Evolutionary conservation across 2,113 vertebrate species (phyloP).

Genomic region (Hylia prasina): DNA sequence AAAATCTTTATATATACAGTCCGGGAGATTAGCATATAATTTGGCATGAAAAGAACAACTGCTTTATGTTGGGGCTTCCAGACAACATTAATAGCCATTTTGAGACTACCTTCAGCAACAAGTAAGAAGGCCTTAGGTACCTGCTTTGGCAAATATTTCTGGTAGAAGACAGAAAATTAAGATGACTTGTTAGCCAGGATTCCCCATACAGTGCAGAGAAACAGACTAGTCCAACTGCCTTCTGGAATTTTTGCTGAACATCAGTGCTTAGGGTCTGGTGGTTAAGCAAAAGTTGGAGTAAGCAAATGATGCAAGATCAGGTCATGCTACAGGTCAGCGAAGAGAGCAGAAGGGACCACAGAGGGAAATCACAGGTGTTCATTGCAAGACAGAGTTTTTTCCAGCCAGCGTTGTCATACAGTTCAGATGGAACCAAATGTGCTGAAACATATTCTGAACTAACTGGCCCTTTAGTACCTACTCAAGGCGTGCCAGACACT

Average conservation of each 20-base stretch:
- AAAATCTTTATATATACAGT: not conserved
- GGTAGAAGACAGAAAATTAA: not conserved
- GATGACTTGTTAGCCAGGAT: not conserved
- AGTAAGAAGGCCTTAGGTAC: not conserved
- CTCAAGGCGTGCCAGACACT: not conserved
- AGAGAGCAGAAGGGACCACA: not conserved
- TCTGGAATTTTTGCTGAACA: not conserved
- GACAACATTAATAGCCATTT: not conserved
- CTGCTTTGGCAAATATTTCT: not conserved
- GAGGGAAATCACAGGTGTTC: not conserved
- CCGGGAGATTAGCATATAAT: not conserved
- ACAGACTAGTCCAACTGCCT: not conserved
- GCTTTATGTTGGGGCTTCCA: not conserved
- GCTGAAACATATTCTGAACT: not conserved
- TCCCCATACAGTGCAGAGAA: not conserved
- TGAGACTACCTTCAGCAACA: not conserved
- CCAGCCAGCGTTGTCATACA: rapidly evolving
- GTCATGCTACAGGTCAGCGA: not conserved
- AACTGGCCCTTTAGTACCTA: not conserved
- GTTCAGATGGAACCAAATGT: not conserved
- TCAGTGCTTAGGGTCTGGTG: not conserved
- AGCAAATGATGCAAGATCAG: not conserved
- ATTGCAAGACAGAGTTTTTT: not conserved
- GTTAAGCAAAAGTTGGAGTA: not conserved
- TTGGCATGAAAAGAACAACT: not conserved